Base-by-base conservation (phyloP, 2,113 vertebrate species). In the Amazona vittata region DNA sequence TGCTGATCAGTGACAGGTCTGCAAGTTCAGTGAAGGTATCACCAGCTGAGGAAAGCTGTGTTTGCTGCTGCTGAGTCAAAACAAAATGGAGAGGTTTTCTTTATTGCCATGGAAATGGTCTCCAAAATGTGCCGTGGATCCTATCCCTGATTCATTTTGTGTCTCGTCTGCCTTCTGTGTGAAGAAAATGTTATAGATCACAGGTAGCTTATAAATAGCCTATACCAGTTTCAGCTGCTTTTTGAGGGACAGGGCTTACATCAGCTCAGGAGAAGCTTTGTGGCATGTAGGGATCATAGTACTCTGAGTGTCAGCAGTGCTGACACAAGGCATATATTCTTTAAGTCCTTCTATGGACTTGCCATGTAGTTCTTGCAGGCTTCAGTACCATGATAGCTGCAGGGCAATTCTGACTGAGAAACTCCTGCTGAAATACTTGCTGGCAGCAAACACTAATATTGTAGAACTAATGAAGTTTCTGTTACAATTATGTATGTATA, bases 1-100 rank as follows among this genome's bases (percentile, higher is more conserved):
- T 79, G 43, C 49, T 50, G 63, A 89, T 97, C 85, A 83, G 65
- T 77, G 62, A 71, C 86, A 93, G 86, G 49, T 92, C 63, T 93
- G 80, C 39, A 70, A 89, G 33, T 83, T 93, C 71, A 62, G 13
- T 60, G 69, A 93, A 90, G 55, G 69, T 77, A 64, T 91, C 84
- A 73, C 17, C 43, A 86, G 69, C 57, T 82, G 67, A 76, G 44
- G 70, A 90, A 89, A 70, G 19, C 35, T 63, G 37, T 37, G 11
- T 83, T 94, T 95, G 50, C 69, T 95, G 71, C 76, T 89, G 29
- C 41, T 31, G 5, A 8, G 26, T 65, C 11, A 55, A 87, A 97
- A n/a, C 21, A 93, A 80, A 89, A 15, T 20, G 15, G 65, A 85
- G 33, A 4, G 5, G 24, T 50, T 85, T 89, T 49, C 47, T 47